Percentiles rank a stretch among this genome's conserved stretches.
These are phyloP conservation scores for Mionectes olivaceus DNA, from an alignment of 2,797 vertebrate genomes.

Conservation along the genomic window DNA sequence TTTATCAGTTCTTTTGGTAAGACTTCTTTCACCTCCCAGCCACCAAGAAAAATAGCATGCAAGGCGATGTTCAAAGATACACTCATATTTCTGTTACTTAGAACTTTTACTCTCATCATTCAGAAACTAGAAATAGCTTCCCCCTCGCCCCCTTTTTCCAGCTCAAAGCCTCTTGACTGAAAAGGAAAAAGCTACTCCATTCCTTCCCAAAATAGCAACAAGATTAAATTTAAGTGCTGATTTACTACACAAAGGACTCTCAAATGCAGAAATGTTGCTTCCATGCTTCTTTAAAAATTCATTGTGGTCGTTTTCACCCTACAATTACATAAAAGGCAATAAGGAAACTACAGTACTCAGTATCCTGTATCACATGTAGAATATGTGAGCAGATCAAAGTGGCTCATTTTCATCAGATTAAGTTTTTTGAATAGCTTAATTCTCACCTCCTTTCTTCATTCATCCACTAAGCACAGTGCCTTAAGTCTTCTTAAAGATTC, in stretches of 20 bases:
- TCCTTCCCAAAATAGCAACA: not conserved
- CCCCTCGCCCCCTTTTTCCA: not conserved
- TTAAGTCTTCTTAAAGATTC: not conserved
- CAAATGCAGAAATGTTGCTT: not conserved
- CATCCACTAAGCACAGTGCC: not conserved
- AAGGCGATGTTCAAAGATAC: not conserved
- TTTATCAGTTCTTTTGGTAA: not conserved
- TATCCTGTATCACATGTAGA: not conserved
- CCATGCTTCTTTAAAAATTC: not conserved
- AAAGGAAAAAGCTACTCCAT: not conserved
- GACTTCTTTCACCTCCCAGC: not conserved
- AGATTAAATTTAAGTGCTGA: not conserved
- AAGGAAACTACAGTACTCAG: not conserved
- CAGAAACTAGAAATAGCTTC: not conserved
- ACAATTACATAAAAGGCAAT: not conserved
- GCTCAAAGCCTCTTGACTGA: not conserved
- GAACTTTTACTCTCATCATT: not conserved
- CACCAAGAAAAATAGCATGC: not conserved
- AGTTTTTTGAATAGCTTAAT: not conserved
- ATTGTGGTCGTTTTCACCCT: not conserved
- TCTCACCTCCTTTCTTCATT: not conserved
- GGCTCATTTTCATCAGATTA: not conserved
- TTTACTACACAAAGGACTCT: not conserved
- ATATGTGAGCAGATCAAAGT: not conserved
- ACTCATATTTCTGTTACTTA: not conserved